Percentiles rank a stretch among this genome's conserved stretches.
These are phyloP conservation scores for Heliothis virescens DNA, from an alignment of 1,140 invertebrate species.

Conservation along the genomic window DNA sequence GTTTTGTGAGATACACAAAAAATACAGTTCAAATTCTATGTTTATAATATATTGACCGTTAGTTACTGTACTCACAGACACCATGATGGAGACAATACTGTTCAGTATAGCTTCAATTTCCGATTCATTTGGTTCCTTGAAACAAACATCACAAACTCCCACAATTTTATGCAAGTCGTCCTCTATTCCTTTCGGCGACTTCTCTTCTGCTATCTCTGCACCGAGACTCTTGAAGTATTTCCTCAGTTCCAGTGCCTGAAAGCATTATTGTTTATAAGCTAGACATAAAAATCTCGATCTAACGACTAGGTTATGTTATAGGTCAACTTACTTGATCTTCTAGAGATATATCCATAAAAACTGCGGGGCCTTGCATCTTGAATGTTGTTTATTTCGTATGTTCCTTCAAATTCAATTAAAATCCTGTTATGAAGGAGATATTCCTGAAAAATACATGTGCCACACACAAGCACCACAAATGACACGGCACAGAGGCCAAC, in stretches of 20 bases:
- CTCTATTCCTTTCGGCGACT: slow-evolving; percentile 95
- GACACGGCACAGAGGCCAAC: slow-evolving; percentile 38
- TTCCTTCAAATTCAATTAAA: slow-evolving; percentile 38
- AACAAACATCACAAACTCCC: slow-evolving; percentile 96
- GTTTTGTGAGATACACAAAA: not conserved
- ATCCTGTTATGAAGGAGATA: slow-evolving; percentile 27
- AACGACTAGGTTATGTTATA: slow-evolving; percentile 72
- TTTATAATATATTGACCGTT: slow-evolving; percentile 4
- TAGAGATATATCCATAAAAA: slow-evolving; percentile 93
- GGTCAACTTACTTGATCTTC: slow-evolving; percentile 90
- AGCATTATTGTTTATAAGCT: slow-evolving; percentile 33
- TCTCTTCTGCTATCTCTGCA: slow-evolving; percentile 96
- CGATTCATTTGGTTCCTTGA: slow-evolving; percentile 93
- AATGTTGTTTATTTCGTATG: slow-evolving; percentile 32
- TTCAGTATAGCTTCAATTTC: slow-evolving; percentile 94
- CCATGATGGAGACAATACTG: slow-evolving; percentile 97
- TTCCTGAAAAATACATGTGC: slow-evolving; percentile 45
- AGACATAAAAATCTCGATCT: not conserved
- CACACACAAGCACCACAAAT: slow-evolving; percentile 25
- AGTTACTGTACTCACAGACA: slow-evolving; percentile 89
- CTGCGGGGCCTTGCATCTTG: slow-evolving; percentile 91
- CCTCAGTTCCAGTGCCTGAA: slow-evolving; percentile 94
- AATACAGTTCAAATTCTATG: not conserved
- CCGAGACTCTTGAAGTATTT: slow-evolving; percentile 96
- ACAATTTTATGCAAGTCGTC: slow-evolving; percentile 98